Conservation (phyloP, 2,113 vertebrate species). For the Bujurquina vittata region DNA sequence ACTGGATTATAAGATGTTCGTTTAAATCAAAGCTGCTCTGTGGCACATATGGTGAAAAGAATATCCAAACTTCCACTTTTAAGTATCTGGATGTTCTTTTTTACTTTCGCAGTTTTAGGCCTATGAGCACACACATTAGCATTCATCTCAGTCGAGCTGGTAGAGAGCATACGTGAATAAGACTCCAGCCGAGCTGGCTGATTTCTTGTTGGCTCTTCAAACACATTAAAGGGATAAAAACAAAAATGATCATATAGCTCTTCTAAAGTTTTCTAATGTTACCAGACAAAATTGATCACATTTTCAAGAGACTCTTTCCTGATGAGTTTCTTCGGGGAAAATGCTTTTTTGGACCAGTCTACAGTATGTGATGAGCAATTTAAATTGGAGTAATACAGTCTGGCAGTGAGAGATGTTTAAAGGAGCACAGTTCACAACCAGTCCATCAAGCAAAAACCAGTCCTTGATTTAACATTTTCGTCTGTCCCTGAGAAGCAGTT, state of each 20-base stretch:
- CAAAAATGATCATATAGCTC: background rate
- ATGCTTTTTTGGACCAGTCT: background rate
- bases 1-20: background rate
- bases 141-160: background rate
- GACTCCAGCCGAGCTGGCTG: background rate
- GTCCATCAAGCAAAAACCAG: background rate
- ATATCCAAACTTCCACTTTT: background rate
- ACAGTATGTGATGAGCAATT: background rate
- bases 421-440: background rate
- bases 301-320: constrained; percentile 4
- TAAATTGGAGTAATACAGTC: background rate
- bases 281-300: background rate
- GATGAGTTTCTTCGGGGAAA: background rate
- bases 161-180: background rate
- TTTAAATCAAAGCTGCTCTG: background rate
- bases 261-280: background rate
- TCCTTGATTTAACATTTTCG: background rate
- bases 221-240: background rate
- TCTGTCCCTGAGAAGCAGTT: background rate
- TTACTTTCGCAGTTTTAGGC: background rate
- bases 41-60: background rate
- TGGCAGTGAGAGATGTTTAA: background rate
- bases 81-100: background rate
- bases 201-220: background rate
- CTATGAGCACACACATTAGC: background rate